Conservation (phyloP, 1,140 invertebrate species). For the Galleria mellonella region DNA sequence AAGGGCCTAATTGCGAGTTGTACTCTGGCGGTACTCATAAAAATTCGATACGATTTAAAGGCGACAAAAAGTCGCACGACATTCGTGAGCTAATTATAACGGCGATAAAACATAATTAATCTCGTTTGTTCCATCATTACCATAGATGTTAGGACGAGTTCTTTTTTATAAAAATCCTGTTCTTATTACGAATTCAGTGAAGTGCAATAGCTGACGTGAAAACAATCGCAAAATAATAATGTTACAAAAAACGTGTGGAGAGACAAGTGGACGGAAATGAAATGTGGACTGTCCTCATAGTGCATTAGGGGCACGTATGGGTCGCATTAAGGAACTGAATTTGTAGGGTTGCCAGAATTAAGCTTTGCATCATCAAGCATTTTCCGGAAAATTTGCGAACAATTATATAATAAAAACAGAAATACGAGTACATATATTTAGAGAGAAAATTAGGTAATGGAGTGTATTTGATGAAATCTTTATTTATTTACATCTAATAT, state of each 20-base stretch:
- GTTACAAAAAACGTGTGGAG: conserved; percentile 32
- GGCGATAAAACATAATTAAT: conserved; percentile 39
- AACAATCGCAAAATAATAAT: conserved; percentile 59
- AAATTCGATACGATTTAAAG: no score
- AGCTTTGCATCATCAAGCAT: no score
- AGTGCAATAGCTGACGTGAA: conserved; percentile 66
- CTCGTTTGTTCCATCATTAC: conserved; percentile 49
- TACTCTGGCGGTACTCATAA: no score
- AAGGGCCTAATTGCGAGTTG: conserved; percentile 38
- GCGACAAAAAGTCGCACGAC: no score
- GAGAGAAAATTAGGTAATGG: no score
- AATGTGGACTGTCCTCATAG: conserved; percentile 21
- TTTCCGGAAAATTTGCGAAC: no score
- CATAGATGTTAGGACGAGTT: conserved; percentile 57
- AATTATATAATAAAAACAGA: no score
- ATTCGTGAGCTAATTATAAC: conserved; percentile 33
- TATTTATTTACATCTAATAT: no score
- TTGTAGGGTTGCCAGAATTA: conserved; percentile 1
- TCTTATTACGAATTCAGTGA: conserved; percentile 55
- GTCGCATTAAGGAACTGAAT: not conserved
- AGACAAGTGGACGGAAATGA: conserved; percentile 9
- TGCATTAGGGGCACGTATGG: conserved; percentile 30
- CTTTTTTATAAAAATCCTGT: conserved; percentile 10
- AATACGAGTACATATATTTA: no score
- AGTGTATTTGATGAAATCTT: no score